A percentile compares a stretch with the other conserved stretches of the same genome.
These are phyloP conservation scores for Nemoura dubitans DNA, from an alignment of 2,888 invertebrate genomes.

Conservation along the genomic window DNA sequence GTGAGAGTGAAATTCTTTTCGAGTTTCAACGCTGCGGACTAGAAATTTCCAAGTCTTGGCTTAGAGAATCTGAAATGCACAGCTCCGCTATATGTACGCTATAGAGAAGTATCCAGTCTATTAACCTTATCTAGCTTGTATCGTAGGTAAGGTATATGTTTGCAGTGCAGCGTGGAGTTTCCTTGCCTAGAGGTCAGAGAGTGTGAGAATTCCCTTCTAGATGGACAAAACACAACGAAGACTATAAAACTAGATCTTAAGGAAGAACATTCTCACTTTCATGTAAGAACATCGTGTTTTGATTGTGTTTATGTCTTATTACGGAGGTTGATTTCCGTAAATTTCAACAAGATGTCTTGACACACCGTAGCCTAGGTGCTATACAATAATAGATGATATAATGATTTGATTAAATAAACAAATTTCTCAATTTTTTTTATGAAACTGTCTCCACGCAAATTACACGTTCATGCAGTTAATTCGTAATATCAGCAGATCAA, in stretches of 20 bases:
- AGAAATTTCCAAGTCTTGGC: background rate
- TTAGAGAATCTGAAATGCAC: background rate
- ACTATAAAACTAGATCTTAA: background rate
- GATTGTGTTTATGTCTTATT: background rate
- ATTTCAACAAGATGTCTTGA: background rate
- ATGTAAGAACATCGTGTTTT: background rate
- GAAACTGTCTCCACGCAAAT: background rate
- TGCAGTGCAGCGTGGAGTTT: background rate
- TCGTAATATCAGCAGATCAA: background rate
- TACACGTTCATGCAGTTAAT: background rate
- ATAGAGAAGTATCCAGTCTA: background rate
- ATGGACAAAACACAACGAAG: constrained; percentile 7
- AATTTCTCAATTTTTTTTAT: background rate
- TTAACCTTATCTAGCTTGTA: constrained; percentile 8
- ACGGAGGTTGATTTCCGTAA: background rate
- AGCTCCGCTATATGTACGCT: background rate
- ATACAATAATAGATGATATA: background rate
- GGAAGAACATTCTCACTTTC: constrained; percentile 16
- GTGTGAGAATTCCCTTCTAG: background rate
- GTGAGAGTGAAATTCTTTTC: constrained; percentile 14
- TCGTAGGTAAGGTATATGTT: constrained; percentile 16
- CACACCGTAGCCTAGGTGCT: background rate
- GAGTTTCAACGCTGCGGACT: background rate
- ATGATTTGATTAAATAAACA: constrained; percentile 3
- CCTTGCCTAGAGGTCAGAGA: background rate